Evolutionary conservation across 1,140 invertebrate genomes (phyloP), one percentile per base, ranked within the genome.

Genomic region (Trichogramma pretiosum): DNA sequence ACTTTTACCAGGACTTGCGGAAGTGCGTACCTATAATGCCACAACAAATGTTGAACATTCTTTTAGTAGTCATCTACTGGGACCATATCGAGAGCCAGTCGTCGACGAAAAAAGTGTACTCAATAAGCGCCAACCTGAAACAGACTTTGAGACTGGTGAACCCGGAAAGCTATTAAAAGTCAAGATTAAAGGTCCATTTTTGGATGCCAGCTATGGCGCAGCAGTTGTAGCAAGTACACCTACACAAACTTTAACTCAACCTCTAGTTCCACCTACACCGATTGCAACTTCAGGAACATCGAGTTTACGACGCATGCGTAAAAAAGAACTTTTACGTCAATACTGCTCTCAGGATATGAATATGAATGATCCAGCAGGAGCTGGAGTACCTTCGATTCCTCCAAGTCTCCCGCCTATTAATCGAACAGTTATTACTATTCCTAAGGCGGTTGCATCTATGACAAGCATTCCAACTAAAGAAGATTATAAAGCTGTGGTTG

Each of bases 321-420:
- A 93, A 67, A 93, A 93, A 58, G 89, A 93, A 64, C 61, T 93
- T 10, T 65, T 93, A 11, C 75, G 86, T 11, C 80, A 88, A 58
- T 92, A 92, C 61, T 89, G 86, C 66, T 86, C 84, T 1, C 85
- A 92, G 62, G 85, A 89, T 57, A 87, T 85, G 76, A 87, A 89
- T 50, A 85, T 85, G 77, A 84, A 85, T 54, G 44, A 46, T 16
- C 77, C 81, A 2, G 67, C 68, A 11, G 58, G 70, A n/a, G 68
- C 70, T n/a, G 67, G 58, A 23, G 59, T 74, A 0, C 56, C 74
- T 3, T 68, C 74, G 3, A 61, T 73, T 7, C 78, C 81, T 3
- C 71, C 77, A 21, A 68, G 63, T 24, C 76, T 78, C n/a, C 78
- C 81, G 24, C 79, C 80, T 5, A 59, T 84, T 11, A 79, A 74